Conservation (phyloP, 2,888 invertebrate genomes). For the Athalia circularis region DNA sequence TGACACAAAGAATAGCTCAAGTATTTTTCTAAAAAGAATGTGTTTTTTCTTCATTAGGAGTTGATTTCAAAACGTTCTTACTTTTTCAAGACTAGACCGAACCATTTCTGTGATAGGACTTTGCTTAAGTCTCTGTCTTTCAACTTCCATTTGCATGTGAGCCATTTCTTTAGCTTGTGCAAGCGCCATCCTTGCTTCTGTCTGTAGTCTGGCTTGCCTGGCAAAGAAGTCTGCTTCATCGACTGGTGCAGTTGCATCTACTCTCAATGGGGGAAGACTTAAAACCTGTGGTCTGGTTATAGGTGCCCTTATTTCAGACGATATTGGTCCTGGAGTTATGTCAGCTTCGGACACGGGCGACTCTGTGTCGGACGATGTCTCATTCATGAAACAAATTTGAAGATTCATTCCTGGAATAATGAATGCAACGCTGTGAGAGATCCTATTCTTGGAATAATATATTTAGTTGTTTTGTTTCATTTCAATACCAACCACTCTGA, state of each 20-base stretch:
- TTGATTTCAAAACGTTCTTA: constrained; percentile 51
- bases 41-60: neutral
- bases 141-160: constrained; percentile 92
- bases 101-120: constrained; percentile 93
- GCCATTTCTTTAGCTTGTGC: constrained; percentile 95
- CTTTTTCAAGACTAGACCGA: constrained; percentile 85
- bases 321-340: constrained; percentile 55
- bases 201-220: constrained; percentile 87
- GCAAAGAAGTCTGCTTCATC: constrained; percentile 65
- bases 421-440: neutral
- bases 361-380: constrained; percentile 90
- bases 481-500: constrained; percentile 82
- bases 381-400: constrained; percentile 97
- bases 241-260: constrained; percentile 57
- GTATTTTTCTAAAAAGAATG: neutral
- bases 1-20: constrained; percentile 61
- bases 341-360: constrained; percentile 86
- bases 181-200: constrained; percentile 90
- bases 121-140: constrained; percentile 82
- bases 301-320: constrained; percentile 55
- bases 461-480: constrained; percentile 15
- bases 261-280: constrained; percentile 68
- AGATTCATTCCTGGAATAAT: constrained; percentile 87
- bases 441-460: neutral
- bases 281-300: constrained; percentile 66